Conservation (phyloP, 2,113 vertebrate species). For the Phylloscopus trochiloides region DNA sequence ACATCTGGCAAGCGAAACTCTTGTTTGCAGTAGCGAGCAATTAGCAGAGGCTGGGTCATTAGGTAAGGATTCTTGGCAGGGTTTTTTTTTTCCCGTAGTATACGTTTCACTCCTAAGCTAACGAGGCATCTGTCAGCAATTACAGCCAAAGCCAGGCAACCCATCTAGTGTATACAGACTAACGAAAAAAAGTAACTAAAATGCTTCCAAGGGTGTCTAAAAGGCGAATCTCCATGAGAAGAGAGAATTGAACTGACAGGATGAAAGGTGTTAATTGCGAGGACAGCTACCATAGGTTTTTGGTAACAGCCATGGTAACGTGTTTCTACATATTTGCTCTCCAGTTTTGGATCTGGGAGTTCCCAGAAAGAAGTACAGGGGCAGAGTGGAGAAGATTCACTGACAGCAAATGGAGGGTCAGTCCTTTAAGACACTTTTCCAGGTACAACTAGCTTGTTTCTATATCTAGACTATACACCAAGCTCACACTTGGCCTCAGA, state of each 20-base stretch:
- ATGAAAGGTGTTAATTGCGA: not conserved
- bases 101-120: not conserved
- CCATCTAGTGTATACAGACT: not conserved
- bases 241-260: not conserved
- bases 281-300: not conserved
- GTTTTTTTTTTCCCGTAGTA: not conserved
- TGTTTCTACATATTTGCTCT: not conserved
- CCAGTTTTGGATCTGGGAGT: not conserved
- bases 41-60: constrained; percentile 12
- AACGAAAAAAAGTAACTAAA: not conserved
- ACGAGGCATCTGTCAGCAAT: constrained; percentile 10
- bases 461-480: not conserved
- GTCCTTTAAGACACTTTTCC: not conserved
- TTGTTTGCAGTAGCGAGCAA: not conserved
- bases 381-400: not conserved
- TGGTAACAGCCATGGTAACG: not conserved
- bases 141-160: not conserved
- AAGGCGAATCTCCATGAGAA: not conserved
- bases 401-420: not conserved
- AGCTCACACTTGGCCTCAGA: not conserved
- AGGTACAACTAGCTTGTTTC: not conserved
- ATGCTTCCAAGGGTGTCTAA: not conserved
- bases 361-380: not conserved
- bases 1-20: not conserved
- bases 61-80: not conserved